Evolutionary conservation across 2,888 invertebrate species (phyloP).

Genomic region (Podotricha telesiphe): DNA sequence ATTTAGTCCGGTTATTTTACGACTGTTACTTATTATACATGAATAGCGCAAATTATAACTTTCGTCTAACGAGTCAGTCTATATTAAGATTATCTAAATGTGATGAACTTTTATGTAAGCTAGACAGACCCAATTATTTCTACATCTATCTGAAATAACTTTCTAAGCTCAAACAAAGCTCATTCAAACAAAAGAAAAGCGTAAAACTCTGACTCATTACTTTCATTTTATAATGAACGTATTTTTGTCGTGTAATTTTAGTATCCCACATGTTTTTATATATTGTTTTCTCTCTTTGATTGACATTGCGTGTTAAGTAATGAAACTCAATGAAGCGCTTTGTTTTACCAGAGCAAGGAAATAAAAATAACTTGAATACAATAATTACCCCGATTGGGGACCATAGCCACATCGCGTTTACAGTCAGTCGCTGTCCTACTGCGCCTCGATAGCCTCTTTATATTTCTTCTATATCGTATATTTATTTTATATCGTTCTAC

Average conservation of each 20-base stretch:
- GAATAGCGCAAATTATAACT: not conserved
- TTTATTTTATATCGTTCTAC: too few relatives aligned
- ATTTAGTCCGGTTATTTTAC: not conserved
- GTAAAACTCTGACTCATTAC: not conserved
- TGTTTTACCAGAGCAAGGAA: too few relatives aligned
- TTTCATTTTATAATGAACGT: not conserved
- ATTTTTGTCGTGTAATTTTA: not conserved
- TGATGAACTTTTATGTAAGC: slow-evolving; percentile 1
- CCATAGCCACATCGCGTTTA: too few relatives aligned
- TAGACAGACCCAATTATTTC: slow-evolving; percentile 8
- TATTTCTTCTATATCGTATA: not conserved
- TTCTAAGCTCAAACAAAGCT: not conserved
- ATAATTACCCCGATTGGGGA: too few relatives aligned
- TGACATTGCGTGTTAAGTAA: too few relatives aligned
- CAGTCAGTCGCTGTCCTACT: too few relatives aligned
- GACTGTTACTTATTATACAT: not conserved
- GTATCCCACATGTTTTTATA: too few relatives aligned
- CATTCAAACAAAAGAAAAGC: not conserved
- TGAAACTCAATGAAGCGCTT: too few relatives aligned
- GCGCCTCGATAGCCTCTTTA: too few relatives aligned
- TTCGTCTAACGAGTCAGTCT: not conserved
- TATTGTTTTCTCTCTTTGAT: too few relatives aligned
- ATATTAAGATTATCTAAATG: not conserved
- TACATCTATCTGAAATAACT: slow-evolving; percentile 9
- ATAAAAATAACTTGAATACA: too few relatives aligned